Percentiles rank a stretch among this genome's conserved stretches.
Conservation (phyloP, 2,888 invertebrate species). For the Drosophila stalkeri region DNA sequence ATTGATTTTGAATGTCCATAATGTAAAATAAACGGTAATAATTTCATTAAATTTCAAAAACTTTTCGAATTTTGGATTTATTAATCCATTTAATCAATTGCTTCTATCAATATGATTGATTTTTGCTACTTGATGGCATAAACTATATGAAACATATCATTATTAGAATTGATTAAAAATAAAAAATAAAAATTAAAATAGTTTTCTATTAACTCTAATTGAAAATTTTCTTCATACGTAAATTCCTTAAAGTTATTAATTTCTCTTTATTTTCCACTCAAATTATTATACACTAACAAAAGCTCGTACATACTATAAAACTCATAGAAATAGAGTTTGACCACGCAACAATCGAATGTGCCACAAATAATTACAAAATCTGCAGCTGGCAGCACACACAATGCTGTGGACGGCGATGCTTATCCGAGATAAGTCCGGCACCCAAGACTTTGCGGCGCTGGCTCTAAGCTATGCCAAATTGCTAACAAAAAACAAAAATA, state of each 20-base stretch:
- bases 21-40: too few species aligned
- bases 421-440: slow-evolving; percentile 25
- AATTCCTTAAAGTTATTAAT: background rate
- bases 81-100: too few species aligned
- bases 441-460: background rate
- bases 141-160: too few species aligned
- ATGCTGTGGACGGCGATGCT: slow-evolving; percentile 19
- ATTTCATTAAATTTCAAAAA: too few species aligned
- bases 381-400: slow-evolving; percentile 20
- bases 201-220: background rate
- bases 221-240: background rate
- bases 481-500: slow-evolving; percentile 12
- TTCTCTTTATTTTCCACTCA: background rate
- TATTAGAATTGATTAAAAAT: too few species aligned
- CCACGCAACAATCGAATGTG: background rate
- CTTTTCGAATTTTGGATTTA: too few species aligned
- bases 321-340: background rate
- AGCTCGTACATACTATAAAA: background rate
- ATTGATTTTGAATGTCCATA: too few species aligned
- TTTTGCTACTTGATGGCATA: too few species aligned
- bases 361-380: slow-evolving; percentile 28
- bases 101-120: too few species aligned
- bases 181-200: too few species aligned
- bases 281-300: background rate
- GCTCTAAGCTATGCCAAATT: slow-evolving; percentile 29